Evolutionary conservation across 30 jellyfish, hydroid and myxozoan genomes (phyloP).

Genomic region (Morbakka virulenta): DNA sequence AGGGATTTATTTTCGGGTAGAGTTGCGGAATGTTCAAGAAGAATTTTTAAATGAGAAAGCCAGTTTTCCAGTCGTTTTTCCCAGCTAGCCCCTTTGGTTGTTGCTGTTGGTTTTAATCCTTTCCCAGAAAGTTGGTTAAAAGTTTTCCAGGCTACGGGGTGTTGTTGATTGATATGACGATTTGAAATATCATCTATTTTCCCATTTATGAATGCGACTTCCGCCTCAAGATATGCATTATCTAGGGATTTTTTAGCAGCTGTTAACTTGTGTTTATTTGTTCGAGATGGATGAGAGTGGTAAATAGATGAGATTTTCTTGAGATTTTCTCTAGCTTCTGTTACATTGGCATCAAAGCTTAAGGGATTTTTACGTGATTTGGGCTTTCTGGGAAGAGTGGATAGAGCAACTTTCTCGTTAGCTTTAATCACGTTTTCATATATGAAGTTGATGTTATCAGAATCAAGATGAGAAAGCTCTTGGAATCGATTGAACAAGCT

Average conservation of each 20-base stretch:
- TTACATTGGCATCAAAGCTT: neutral
- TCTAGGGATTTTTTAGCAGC: neutral
- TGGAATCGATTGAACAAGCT: neutral
- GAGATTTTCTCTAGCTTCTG: neutral
- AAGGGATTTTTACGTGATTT: neutral
- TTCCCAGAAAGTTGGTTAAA: neutral
- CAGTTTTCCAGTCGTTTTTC: neutral
- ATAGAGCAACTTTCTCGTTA: neutral
- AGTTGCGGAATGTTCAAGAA: neutral
- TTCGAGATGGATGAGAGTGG: neutral
- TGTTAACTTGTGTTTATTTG: neutral
- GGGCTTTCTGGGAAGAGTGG: neutral
- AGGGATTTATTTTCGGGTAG: neutral
- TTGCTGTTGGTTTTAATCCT: neutral
- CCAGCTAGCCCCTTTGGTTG: neutral
- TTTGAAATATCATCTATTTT: neutral
- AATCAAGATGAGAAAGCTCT: neutral
- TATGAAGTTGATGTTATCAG: neutral
- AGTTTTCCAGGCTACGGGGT: constrained; percentile 1
- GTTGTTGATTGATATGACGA: neutral
- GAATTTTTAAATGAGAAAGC: neutral
- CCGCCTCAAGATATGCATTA: neutral
- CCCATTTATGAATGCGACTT: neutral
- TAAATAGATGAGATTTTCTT: neutral
- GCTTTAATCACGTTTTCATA: neutral